phyloP scores from a whole-genome alignment of 1,140 invertebrate species.

The Pectinophora gossypiella region DNA sequence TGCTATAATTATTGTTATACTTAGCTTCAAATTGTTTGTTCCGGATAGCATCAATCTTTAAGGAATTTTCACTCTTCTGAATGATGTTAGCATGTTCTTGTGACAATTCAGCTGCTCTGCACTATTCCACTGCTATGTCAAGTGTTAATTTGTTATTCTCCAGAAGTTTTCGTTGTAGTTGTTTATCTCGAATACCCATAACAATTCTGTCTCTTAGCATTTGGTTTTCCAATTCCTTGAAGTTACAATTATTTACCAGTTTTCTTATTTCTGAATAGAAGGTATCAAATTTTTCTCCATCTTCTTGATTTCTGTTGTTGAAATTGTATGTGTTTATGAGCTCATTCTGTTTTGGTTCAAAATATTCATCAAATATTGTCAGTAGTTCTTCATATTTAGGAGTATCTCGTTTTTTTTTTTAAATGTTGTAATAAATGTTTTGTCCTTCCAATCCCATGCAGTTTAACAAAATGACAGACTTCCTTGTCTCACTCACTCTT shows the following conservation, averaged over 20 bases:
- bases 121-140: neutral
- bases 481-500: too few relatives aligned
- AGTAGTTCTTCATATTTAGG: too few relatives aligned
- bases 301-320: constrained; percentile 23
- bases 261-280: constrained; percentile 17
- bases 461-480: too few relatives aligned
- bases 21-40: too few relatives aligned
- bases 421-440: too few relatives aligned
- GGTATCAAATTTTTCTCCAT: constrained; percentile 28
- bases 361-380: too few relatives aligned
- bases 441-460: too few relatives aligned
- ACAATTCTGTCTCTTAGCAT: constrained; percentile 33
- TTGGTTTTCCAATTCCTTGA: constrained; percentile 16
- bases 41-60: too few relatives aligned
- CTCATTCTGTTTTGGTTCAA: too few relatives aligned
- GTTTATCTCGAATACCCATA: constrained; percentile 24
- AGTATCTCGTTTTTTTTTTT: too few relatives aligned
- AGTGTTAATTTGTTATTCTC: neutral
- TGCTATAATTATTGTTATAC: too few relatives aligned
- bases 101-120: neutral
- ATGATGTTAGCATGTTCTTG: constrained; percentile 15
- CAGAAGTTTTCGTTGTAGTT: constrained; percentile 22
- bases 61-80: neutral
- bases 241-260: constrained; percentile 17
- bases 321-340: constrained; percentile 33